A percentile compares a stretch with the other conserved stretches of the same genome.
Conservation (phyloP, 2,888 invertebrate species). For the Cecidostiba fungosa region DNA sequence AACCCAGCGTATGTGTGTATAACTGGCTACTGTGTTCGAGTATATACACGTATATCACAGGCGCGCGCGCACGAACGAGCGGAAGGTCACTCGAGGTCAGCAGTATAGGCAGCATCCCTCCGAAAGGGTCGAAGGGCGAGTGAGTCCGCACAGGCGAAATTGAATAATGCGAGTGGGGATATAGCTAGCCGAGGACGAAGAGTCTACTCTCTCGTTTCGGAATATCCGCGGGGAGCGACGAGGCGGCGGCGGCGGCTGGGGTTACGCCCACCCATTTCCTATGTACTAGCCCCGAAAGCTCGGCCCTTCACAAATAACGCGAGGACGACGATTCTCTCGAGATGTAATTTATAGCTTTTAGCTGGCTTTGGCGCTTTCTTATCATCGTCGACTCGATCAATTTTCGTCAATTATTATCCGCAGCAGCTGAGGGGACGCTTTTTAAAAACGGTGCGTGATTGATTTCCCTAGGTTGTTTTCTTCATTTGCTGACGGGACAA, state of each 20-base stretch:
- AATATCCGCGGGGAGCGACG: background rate
- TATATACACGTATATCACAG: too few relatives aligned
- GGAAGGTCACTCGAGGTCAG: constrained; percentile 56
- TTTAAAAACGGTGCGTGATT: too few relatives aligned
- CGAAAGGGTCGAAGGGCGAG: constrained; percentile 32
- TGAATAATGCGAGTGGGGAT: constrained; percentile 31
- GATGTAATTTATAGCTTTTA: constrained; percentile 18
- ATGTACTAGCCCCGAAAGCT: constrained; percentile 2
- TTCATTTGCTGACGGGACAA: too few relatives aligned
- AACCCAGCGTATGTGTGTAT: too few relatives aligned
- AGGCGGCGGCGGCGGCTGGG: background rate
- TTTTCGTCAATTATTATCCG: too few relatives aligned
- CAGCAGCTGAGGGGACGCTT: too few relatives aligned
- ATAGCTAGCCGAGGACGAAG: background rate
- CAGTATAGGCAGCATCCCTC: background rate
- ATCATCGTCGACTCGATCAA: too few relatives aligned
- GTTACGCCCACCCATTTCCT: constrained; percentile 35
- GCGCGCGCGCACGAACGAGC: too few relatives aligned
- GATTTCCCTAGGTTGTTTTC: too few relatives aligned
- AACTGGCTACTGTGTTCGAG: too few relatives aligned
- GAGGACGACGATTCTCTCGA: background rate
- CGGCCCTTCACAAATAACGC: background rate
- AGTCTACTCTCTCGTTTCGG: background rate
- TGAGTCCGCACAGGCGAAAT: constrained; percentile 29
- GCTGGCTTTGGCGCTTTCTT: too few relatives aligned